These are phyloP conservation scores for Lepilemur ruficaudatus DNA, from an alignment of 2,797 vertebrate genomes.

Conservation along the genomic window DNA sequence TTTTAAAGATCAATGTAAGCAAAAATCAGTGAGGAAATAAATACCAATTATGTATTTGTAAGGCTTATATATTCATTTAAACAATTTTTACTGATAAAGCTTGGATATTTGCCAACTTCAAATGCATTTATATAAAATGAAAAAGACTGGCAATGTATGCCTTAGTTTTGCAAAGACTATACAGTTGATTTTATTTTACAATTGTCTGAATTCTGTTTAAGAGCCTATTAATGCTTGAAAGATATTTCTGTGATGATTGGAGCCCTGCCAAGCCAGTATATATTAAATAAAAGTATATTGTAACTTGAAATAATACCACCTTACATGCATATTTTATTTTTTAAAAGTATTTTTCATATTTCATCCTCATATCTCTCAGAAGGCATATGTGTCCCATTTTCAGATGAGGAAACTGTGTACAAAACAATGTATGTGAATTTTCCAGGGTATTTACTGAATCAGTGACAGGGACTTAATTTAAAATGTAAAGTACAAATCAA, in stretches of 20 bases:
- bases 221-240: not conserved
- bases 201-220: not conserved
- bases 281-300: not conserved
- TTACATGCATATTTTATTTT: not conserved
- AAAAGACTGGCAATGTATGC: not conserved
- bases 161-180: not conserved
- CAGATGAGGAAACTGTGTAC: not conserved
- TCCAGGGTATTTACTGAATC: not conserved
- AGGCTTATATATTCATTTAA: not conserved
- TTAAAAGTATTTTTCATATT: slow-evolving; percentile 39
- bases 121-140: not conserved
- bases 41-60: not conserved
- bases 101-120: not conserved
- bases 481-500: not conserved
- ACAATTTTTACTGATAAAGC: not conserved
- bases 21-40: slow-evolving; percentile 22
- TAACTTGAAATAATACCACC: not conserved
- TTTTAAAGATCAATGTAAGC: not conserved
- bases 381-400: not conserved
- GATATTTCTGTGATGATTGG: not conserved
- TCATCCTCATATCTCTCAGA: not conserved
- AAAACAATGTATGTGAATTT: not conserved
- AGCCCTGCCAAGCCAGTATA: not conserved
- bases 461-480: not conserved
- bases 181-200: not conserved